Percentiles rank a stretch among this genome's conserved stretches.
Evolutionary conservation across 2,888 invertebrate genomes (phyloP).

Genomic region (Nematopogon swammerdamellus): DNA sequence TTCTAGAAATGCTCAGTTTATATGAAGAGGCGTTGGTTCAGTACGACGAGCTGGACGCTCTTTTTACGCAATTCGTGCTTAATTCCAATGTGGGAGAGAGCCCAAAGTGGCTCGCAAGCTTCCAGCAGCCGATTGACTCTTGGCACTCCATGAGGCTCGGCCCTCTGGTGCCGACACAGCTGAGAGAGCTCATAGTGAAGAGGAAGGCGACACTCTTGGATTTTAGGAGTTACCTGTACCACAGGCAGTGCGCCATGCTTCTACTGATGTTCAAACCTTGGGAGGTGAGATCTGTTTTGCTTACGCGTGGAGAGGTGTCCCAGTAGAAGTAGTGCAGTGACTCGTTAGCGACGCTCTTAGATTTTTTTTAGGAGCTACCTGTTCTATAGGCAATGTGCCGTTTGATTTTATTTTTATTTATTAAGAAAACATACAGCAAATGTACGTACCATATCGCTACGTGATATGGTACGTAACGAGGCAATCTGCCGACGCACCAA

Average conservation of each 20-base stretch:
- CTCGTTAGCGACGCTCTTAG: slow-evolving; percentile 5
- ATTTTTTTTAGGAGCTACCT: no score
- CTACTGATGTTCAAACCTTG: slow-evolving; percentile 70
- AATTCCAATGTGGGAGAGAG: slow-evolving; percentile 88
- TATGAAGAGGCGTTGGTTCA: slow-evolving; percentile 94
- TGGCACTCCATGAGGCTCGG: slow-evolving; percentile 81
- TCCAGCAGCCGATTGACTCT: slow-evolving; percentile 73
- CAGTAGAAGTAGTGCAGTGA: slow-evolving; percentile 9
- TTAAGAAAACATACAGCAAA: no score
- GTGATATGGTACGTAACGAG: no score
- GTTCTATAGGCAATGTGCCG: no score
- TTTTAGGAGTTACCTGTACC: slow-evolving; percentile 90
- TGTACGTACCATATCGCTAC: no score
- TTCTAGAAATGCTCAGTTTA: slow-evolving; percentile 89
- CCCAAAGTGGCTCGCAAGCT: slow-evolving; percentile 80
- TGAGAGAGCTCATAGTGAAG: slow-evolving; percentile 45
- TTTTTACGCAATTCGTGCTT: slow-evolving; percentile 94
- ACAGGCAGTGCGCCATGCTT: slow-evolving; percentile 87
- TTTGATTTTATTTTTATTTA: no score
- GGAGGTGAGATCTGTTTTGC: slow-evolving; percentile 61
- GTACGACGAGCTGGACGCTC: slow-evolving; percentile 94
- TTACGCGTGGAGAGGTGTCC: background rate
- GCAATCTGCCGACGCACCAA: no score
- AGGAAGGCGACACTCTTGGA: slow-evolving; percentile 74
- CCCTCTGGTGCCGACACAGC: slow-evolving; percentile 55